Evolutionary conservation across 2,888 invertebrate genomes (phyloP).

Genomic region (Silvanus unidentatus): DNA sequence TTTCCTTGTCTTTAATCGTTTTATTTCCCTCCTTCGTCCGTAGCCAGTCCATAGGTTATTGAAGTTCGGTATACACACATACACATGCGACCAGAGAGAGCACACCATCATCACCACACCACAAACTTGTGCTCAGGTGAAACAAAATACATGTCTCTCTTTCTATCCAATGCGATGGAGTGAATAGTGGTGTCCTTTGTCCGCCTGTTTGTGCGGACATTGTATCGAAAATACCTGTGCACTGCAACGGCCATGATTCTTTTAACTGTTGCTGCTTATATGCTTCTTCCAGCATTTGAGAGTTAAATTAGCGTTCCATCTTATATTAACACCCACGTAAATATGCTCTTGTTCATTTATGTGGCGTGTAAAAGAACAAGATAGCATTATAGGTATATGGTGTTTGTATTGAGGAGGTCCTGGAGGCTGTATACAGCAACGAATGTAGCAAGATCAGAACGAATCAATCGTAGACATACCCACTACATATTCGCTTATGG

Average conservation of each 20-base stretch:
- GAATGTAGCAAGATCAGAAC: conserved; percentile 40
- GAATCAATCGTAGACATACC: conserved; percentile 33
- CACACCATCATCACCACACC: no score
- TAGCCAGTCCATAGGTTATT: conserved; percentile 31
- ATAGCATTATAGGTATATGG: conserved; percentile 48
- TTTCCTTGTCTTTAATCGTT: conserved; percentile 31
- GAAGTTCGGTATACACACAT: conserved; percentile 18
- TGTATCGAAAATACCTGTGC: conserved; percentile 1
- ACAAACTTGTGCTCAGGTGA: no score
- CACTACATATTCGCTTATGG: conserved; percentile 12
- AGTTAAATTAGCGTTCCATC: conserved; percentile 25
- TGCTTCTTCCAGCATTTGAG: no score
- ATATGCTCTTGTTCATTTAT: conserved; percentile 3
- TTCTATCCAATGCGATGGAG: no score
- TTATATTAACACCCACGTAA: conserved; percentile 31
- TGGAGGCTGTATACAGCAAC: conserved; percentile 58
- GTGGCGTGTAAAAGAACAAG: conserved; percentile 29
- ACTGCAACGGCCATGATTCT: conserved; percentile 41
- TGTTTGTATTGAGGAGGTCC: conserved; percentile 24
- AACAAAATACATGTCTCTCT: conserved; percentile 9
- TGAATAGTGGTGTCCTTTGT: conserved; percentile 4
- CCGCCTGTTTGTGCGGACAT: not conserved
- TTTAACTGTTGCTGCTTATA: no score
- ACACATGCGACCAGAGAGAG: no score
- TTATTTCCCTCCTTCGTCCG: conserved; percentile 36